These are phyloP conservation scores for Typhlomys cinereus DNA, from an alignment of 2,113 vertebrate species.

Conservation along the genomic window DNA sequence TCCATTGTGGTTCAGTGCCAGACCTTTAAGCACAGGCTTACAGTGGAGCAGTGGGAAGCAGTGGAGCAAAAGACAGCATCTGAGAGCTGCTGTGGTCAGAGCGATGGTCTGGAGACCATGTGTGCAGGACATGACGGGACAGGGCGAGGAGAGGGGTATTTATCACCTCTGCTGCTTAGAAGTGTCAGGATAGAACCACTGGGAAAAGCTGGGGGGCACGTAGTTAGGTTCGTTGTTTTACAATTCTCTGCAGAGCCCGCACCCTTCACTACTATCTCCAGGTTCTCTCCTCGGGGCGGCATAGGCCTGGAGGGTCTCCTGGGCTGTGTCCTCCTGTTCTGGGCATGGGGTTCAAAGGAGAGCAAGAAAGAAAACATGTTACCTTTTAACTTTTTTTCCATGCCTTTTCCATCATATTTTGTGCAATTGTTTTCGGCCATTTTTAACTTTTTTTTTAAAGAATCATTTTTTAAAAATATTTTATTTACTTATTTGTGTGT, in stretches of 20 bases:
- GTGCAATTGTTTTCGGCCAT: neutral
- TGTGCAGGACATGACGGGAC: neutral
- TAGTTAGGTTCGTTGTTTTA: neutral
- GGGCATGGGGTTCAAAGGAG: neutral
- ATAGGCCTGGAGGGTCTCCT: neutral
- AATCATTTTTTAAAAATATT: no score
- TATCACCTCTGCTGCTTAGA: neutral
- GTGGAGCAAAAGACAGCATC: rapidly evolving
- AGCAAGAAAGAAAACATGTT: neutral
- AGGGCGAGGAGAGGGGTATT: neutral
- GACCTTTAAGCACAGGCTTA: rapidly evolving
- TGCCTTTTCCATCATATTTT: neutral
- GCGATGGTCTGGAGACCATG: no score
- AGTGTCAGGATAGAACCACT: neutral
- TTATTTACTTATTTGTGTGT: no score
- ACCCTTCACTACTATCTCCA: neutral
- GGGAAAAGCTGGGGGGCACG: neutral
- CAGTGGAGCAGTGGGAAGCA: neutral
- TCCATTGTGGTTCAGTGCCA: neutral
- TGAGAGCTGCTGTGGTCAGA: rapidly evolving
- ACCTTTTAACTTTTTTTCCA: neutral
- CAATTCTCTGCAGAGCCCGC: neutral
- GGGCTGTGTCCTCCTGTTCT: neutral
- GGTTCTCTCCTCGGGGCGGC: rapidly evolving
- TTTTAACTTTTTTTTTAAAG: neutral